Evolutionary conservation across 2,113 vertebrate species (phyloP), one percentile per base, ranked within the genome.

Genomic region (Panthera uncia): DNA sequence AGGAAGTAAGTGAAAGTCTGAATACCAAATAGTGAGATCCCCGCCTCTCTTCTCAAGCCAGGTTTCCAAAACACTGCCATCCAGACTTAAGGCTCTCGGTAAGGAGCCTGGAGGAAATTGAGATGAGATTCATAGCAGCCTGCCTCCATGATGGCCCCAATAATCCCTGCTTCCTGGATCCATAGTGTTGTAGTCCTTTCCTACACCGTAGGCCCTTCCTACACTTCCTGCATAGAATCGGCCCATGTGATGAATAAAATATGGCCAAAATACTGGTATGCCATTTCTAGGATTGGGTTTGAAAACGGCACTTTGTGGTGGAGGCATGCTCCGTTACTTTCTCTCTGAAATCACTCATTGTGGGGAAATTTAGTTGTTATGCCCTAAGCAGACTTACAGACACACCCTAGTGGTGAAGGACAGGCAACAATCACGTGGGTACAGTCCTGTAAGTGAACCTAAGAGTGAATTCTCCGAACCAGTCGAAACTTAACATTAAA

Each of bases 341-440:
- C 4, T 55, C 31, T 85, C 50, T n/a, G 33, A 36, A 66, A 33
- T 65, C 9, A 14, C 29, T 71, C 48, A 2, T 61, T 88, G 48
- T 65, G 27, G 41, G 63, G 5, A 55, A 23, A 92, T 5, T 27
- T 31, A 79, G 19, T 7, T 31, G 18, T 7, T 38, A 3, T 1
- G 11, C 5, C 33, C 5, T 6, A 63, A 80, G 84, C 19, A 81
- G 36, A 19, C 31, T 16, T 48, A 1, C 7, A 33, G 25, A 33
- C 33, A 48, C 15, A 78, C 5, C 9, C 2, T 14, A 16, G 61
- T 45, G 19, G 36, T 27, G 10, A 89, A 95, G 79, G 74, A 69
- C 0, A 0, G 19, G 14, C 63, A 63, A 7, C 29, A n/a, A 18
- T 9, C 52, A 50, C 0, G 1, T 10, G 14, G 19, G 25, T 21